Evolutionary conservation across 2,797 vertebrate species (phyloP).

Genomic region (Hoplostethus atlanticus): DNA sequence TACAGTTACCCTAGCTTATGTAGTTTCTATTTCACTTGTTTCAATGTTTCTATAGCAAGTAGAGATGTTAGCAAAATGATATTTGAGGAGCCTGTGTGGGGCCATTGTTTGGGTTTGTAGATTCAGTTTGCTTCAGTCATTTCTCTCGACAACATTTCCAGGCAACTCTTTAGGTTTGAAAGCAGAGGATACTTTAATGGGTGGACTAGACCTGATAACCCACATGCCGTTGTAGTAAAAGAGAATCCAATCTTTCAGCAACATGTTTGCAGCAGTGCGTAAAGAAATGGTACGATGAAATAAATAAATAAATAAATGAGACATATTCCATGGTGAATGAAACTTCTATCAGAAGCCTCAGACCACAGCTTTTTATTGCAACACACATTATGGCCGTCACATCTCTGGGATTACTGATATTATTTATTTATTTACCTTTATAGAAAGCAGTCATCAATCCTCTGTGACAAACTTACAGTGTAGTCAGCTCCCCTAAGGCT

Average conservation of each 20-base stretch:
- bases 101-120: constrained; percentile 32
- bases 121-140: constrained; percentile 39
- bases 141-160: constrained; percentile 44
- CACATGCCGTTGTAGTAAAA: constrained; percentile 49
- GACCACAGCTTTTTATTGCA: constrained; percentile 67
- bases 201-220: constrained; percentile 59
- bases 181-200: constrained; percentile 48
- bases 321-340: constrained; percentile 70
- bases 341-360: constrained; percentile 73
- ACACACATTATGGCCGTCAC: constrained; percentile 72
- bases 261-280: constrained; percentile 59
- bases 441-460: constrained; percentile 81
- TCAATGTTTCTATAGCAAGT: no score
- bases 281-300: constrained; percentile 61
- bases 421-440: constrained; percentile 83
- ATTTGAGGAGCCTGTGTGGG: constrained; percentile 25
- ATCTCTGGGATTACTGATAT: constrained; percentile 76
- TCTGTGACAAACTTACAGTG: constrained; percentile 77
- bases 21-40: no score
- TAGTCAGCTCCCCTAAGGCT: constrained; percentile 80
- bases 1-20: no score
- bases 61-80: constrained; percentile 35
- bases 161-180: constrained; percentile 53
- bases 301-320: constrained; percentile 73
- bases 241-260: constrained; percentile 63